Evolutionary conservation across 1,140 invertebrate species (phyloP), one percentile per base, ranked within the genome.

Genomic region (Drosophila watanabei): DNA sequence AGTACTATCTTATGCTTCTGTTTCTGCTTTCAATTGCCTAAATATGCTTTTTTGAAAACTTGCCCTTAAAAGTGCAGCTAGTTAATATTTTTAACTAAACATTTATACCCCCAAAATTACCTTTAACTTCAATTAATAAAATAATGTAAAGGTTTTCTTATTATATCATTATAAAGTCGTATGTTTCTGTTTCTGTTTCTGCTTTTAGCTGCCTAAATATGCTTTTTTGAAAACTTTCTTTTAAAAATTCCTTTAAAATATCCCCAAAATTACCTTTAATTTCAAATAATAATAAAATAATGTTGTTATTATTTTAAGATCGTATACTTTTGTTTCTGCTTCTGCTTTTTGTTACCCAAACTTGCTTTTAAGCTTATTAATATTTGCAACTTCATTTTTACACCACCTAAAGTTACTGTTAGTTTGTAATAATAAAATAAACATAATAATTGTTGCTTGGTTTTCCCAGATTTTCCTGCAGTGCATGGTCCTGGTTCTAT

Each of bases 401-500:
- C 9, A 33, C 10, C 0, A 32, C 9, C 35, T 35, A 9, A 43
- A 43, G 9, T 11, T 1, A 13, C 8, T 6, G 13, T 24, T 28
- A 9, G 2, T 6, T 48, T 9, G 7, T 5, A 49, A 49, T 18
- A 5, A 30, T 30, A 2, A 51, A 10, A 1, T 28, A 32, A n/a
- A 32, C 6, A 4, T 32, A 51, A 1, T 35, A 54, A 35, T 51
- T 30, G 16, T 0, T 7, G 9, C 16, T n/a, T n/a, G n/a, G 5
- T 14, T 58, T 10, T 10, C 28, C 30, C 6, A 5, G 14, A 32
- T 41, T 65, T 63, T 63, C 56, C 58, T 63, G 33, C 13, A 63
- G 63, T 65, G 63, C 39, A 65, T 9, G 14, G 39, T 24, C 9
- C 8, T 37, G 9, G 14, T n/a, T n/a, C 33, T 33, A 33, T 33